Base-by-base conservation (phyloP, 2,888 invertebrate genomes). In the Chydorus sphaericus region DNA sequence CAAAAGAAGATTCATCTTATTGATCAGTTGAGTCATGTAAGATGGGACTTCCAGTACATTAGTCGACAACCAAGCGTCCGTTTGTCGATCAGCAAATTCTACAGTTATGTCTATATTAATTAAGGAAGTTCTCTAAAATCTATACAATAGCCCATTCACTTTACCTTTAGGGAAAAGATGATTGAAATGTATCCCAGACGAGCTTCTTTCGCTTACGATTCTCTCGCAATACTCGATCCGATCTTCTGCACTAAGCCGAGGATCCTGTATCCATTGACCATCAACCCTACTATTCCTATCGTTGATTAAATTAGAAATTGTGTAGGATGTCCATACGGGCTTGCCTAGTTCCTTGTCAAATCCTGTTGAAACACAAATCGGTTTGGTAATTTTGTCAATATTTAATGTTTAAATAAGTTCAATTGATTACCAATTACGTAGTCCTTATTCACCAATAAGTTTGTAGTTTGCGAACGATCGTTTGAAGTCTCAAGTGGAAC, bases 21-120 rank as follows among this genome's bases (percentile, higher is more conserved):
- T 7, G 16, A 31, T 11, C 3, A 52, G 10, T 3, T n/a, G 33
- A 18, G 31, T 16, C 2, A 36, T 26, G 4, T 23, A 7, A 18
- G 36, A 31, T 7, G 52, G 52, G 4, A 52, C 36, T 33, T 52
- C 52, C 2, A 52, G 18, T 3, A 52, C 18, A 20, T 52, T 52
- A 20, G 52, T 52, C 14, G 33, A 33, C 20, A 52, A 16, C 44
- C 44, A 44, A 16, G 44, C 44, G n/a, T 44, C 44, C 1, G n/a
- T 10, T 44, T 44, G 23, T n/a, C 18, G 20, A 4, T 11, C 28
- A 44, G 44, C 20, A 10, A 44, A 44, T 44, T 44, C 44, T 44
- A 16, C n/a, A n/a, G n/a, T n/a, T n/a, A n/a, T n/a, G n/a, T n/a
- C n/a, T n/a, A n/a, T n/a, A n/a, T n/a, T n/a, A n/a, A n/a, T n/a